Conservation (phyloP, 2,113 vertebrate genomes). For the Myotis davidii region DNA sequence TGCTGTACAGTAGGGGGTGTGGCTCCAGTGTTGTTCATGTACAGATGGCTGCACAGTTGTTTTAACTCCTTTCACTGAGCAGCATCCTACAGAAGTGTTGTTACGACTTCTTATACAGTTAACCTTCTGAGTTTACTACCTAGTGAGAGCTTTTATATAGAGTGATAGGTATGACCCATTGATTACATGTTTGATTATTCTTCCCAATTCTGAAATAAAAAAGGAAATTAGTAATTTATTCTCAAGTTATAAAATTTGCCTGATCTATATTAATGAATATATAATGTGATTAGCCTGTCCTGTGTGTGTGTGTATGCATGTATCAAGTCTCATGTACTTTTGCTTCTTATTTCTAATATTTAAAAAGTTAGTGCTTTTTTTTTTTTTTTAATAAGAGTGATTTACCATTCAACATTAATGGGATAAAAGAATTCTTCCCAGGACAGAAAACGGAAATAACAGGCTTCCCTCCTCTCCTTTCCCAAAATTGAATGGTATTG, state of each 20-base stretch:
- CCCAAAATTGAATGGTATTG: constrained; percentile 63
- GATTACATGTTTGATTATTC: not conserved
- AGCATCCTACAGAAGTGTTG: constrained; percentile 69
- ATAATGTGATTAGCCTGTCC: not conserved
- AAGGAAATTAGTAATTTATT: not conserved
- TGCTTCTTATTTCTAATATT: not conserved
- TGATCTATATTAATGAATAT: not conserved
- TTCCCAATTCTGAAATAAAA: constrained; percentile 58
- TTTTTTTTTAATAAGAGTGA: not conserved
- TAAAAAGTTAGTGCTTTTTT: not conserved
- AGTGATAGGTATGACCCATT: constrained; percentile 48
- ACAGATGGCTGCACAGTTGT: not conserved
- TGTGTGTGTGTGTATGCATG: not conserved
- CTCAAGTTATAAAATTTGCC: not conserved
- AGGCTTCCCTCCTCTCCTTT: not conserved
- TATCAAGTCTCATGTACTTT: not conserved
- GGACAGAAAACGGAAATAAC: not conserved
- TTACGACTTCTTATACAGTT: constrained; percentile 73
- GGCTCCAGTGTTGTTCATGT: not conserved
- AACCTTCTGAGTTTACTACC: constrained; percentile 68
- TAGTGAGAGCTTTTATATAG: constrained; percentile 74
- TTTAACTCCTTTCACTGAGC: not conserved
- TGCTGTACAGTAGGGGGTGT: not conserved
- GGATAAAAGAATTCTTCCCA: not conserved
- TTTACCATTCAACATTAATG: not conserved